Base-by-base conservation (phyloP, 2,888 invertebrate species). In the Cylloceria caligata region DNA sequence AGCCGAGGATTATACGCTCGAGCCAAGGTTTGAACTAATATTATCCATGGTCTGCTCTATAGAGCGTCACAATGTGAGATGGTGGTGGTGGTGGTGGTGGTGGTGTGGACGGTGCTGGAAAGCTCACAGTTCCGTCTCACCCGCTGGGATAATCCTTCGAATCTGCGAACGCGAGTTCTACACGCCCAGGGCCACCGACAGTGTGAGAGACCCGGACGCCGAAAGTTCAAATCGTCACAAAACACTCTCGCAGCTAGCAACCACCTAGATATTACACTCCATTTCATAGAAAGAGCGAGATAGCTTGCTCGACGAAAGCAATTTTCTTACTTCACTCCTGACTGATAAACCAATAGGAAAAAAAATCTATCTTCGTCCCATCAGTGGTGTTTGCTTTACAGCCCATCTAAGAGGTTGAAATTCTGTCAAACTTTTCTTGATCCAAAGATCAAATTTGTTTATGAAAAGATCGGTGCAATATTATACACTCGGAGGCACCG, bases 1-100 rank as follows among this genome's bases (percentile, higher is more conserved):
- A 81, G 77, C 73, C 73, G 49, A 81, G 81, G 81, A 81, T 81
- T 81, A 81, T 81, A 81, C 73, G 81, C 81, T 77, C 77, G 74
- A 68, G 73, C 73, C 77, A 74, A 55, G 77, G 81, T 73, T 81
- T 81, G 73, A 78, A 81, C 81, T 81, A 81, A 81, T 81, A 81
- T 81, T 81, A 81, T 81, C 81, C 77, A 78, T 74, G 77, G 73
- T 69, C 36, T 19, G 3, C 19, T 36, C 68, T 62, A 78, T 77
- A 81, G 73, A 81, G 27, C 76, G 81, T 81, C 24, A 75, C 55
- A 76, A 79, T 42, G 73, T 60, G 60, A 73, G 47, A 13, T 55
- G 55, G 11, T 49, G 57, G 19, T 16, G 73, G 49, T 57, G 67
- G 39, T 24, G 55, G 52, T 9, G 72, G 27, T 55, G 55, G 11